These are phyloP conservation scores for Ypsolopha scabrella DNA, from an alignment of 2,888 invertebrate genomes.

Conservation along the genomic window DNA sequence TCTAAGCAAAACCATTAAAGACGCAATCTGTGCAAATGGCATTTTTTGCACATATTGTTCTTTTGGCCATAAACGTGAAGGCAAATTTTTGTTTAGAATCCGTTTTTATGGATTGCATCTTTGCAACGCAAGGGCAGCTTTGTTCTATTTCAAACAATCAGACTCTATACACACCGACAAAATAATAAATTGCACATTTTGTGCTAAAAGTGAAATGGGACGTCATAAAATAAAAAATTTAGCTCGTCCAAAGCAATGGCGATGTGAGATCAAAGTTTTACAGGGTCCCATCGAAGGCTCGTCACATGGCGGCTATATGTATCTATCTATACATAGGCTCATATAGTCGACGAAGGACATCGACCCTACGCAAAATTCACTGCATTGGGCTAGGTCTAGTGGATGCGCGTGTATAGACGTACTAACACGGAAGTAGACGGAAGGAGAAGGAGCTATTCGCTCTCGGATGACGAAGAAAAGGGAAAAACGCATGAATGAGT, in stretches of 20 bases:
- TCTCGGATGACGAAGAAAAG: constrained; percentile 35
- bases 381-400: constrained; percentile 71
- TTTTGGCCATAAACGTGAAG: constrained; percentile 33
- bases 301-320: constrained; percentile 18
- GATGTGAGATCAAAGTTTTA: constrained; percentile 26
- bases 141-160: constrained; percentile 24
- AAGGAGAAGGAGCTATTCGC: constrained; percentile 49
- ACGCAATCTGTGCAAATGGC: constrained; percentile 56
- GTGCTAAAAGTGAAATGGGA: constrained; percentile 34
- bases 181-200: constrained; percentile 32
- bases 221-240: constrained; percentile 18
- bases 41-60: constrained; percentile 32
- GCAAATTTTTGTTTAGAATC: constrained; percentile 15
- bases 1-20: not conserved
- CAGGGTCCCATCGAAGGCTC: constrained; percentile 28
- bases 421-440: constrained; percentile 53
- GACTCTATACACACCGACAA: constrained; percentile 25
- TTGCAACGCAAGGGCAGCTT: constrained; percentile 8
- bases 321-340: constrained; percentile 14
- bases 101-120: too few relatives aligned
- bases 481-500: constrained; percentile 68
- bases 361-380: constrained; percentile 71
- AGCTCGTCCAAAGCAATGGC: not conserved
- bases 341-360: constrained; percentile 46
- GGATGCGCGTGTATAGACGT: constrained; percentile 59